phyloP scores from a whole-genome alignment of 2,113 vertebrate species.

The Piliocolobus tephrosceles region DNA sequence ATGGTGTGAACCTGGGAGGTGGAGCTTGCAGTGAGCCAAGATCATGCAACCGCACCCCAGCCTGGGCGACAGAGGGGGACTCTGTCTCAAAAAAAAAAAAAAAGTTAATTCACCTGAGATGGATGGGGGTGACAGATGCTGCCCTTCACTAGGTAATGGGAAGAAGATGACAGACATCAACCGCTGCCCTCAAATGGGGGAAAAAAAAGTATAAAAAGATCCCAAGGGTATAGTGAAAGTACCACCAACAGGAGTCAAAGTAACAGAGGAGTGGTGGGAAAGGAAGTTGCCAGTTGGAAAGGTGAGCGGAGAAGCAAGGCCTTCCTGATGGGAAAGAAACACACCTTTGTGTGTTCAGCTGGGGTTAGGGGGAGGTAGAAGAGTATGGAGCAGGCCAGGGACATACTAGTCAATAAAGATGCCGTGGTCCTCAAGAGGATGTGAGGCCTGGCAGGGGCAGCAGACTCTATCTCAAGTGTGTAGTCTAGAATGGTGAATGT shows the following conservation, averaged over 20 bases:
- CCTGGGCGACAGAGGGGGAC: no score
- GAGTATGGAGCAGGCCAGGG: not conserved
- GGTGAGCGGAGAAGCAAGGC: not conserved
- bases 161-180: not conserved
- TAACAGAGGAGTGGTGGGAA: not conserved
- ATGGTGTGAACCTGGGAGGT: no score
- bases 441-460: not conserved
- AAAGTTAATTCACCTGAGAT: not conserved
- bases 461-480: not conserved
- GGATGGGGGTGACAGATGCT: not conserved
- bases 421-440: not conserved
- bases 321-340: not conserved
- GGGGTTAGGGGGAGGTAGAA: not conserved
- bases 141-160: not conserved
- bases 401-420: not conserved
- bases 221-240: not conserved
- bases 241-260: not conserved
- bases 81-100: no score
- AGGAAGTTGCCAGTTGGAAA: not conserved
- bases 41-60: no score
- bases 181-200: not conserved
- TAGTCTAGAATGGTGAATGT: not conserved
- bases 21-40: no score
- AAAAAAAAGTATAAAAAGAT: not conserved
- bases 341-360: not conserved